Evolutionary conservation across 2,797 vertebrate genomes (phyloP), one percentile per base, ranked within the genome.

Genomic region (Sebastes umbrosus): DNA sequence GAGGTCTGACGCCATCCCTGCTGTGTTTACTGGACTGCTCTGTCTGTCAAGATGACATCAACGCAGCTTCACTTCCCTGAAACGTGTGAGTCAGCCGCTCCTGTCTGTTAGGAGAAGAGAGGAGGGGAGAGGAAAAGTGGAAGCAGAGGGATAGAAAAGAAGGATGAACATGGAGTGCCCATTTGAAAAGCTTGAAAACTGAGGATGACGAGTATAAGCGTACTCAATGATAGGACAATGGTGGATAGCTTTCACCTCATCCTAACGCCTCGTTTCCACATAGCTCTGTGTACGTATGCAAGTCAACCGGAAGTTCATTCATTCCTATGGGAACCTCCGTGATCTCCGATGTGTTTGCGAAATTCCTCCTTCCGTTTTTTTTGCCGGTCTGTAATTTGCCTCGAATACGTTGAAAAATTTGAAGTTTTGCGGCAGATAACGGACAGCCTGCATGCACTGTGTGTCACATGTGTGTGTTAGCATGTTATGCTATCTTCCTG

Each of bases 11-110:
- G 69, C 79, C 87, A 74, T 80, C 55, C 66, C 69, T 20, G 59
- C 80, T 50, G 75, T 70, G 76, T 85, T 84, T 84, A 78, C 78
- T 74, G 86, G 78, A 70, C 79, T 4, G 16, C 34, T 75, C 74
- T 73, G 84, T 80, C 84, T 36, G 55, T 87, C 89, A 86, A 22
- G 72, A 75, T 90, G 90, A 92, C 86, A 83, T 91, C 82, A 90
- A 57, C 54, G 22, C 72, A 57, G 77, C 88, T 31, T 75, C 60
- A 55, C 82, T 82, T 77, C 78, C 82, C 79, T 76, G 74, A 89
- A 88, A 89, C 4, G 0, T 24, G 75, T 84, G 90, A 93, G 88
- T 92, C 90, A 91, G 88, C 79, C 12, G 3, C 85, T 83, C 75
- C 82, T 63, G 75, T 73, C 77, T 5, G 12, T 32, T 10, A 27